These are phyloP conservation scores for Lasioglossum marginatum DNA, from an alignment of 2,888 invertebrate species.

Conservation along the genomic window DNA sequence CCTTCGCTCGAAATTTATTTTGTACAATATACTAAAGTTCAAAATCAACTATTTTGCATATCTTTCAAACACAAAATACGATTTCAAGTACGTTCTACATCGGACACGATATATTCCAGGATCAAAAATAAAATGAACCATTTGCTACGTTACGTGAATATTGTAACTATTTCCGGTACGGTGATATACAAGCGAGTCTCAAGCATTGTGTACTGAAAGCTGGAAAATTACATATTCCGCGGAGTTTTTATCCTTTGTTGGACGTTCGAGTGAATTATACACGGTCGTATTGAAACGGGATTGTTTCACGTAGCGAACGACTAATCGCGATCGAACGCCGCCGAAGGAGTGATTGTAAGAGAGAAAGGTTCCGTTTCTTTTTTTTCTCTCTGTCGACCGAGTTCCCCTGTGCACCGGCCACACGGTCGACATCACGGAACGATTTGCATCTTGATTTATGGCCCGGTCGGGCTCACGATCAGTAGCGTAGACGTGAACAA, in stretches of 20 bases:
- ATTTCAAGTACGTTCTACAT: too few relatives aligned
- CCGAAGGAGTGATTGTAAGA: constrained; percentile 44
- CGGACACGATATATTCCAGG: too few relatives aligned
- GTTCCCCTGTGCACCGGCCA: constrained; percentile 19
- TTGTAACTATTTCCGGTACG: background rate
- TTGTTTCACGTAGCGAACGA: constrained; percentile 20
- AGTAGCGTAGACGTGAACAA: constrained; percentile 12
- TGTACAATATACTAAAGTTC: too few relatives aligned
- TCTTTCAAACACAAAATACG: too few relatives aligned
- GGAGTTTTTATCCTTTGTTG: background rate
- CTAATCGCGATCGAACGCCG: constrained; percentile 42
- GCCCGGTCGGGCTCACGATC: background rate
- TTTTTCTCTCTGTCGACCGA: background rate
- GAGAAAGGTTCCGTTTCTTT: constrained; percentile 51
- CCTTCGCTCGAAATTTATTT: too few relatives aligned
- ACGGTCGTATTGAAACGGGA: constrained; percentile 32
- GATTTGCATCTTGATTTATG: constrained; percentile 57
- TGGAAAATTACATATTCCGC: background rate
- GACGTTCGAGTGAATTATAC: background rate
- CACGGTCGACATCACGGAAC: constrained; percentile 34
- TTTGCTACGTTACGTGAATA: background rate
- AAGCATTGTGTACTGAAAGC: background rate
- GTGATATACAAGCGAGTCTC: background rate
- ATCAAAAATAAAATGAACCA: background rate
- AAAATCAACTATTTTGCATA: too few relatives aligned